Conservation (phyloP, 2,797 vertebrate species). For the Dipus sagitta region DNA sequence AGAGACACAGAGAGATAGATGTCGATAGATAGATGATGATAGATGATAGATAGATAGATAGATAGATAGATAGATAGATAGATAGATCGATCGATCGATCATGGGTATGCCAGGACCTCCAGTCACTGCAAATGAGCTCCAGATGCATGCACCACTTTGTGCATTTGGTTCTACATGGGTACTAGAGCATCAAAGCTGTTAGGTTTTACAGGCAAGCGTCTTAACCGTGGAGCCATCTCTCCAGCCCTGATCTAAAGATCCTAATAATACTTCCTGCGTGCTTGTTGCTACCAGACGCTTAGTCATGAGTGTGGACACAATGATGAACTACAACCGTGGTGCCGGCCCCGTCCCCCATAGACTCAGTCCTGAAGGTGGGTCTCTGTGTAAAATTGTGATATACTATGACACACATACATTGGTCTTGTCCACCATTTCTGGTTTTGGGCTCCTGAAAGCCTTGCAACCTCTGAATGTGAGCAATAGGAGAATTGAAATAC, state of each 20-base stretch:
- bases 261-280: not conserved
- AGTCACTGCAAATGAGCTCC: too few relatives aligned
- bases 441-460: not conserved
- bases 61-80: too few relatives aligned
- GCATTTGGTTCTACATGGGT: too few relatives aligned
- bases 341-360: not conserved
- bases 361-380: not conserved
- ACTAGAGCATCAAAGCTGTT: too few relatives aligned
- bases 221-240: too few relatives aligned
- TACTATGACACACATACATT: not conserved
- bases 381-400: not conserved
- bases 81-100: too few relatives aligned
- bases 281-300: not conserved
- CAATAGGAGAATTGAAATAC: not conserved
- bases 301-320: not conserved
- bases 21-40: too few relatives aligned
- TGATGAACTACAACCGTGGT: not conserved
- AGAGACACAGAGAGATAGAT: too few relatives aligned
- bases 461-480: not conserved
- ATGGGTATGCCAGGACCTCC: too few relatives aligned
- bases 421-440: not conserved
- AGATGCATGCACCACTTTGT: too few relatives aligned
- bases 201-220: too few relatives aligned
- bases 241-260: not conserved
- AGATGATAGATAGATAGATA: too few relatives aligned